Evolutionary conservation across 2,797 vertebrate genomes (phyloP).

Genomic region (Cottoperca gobio): DNA sequence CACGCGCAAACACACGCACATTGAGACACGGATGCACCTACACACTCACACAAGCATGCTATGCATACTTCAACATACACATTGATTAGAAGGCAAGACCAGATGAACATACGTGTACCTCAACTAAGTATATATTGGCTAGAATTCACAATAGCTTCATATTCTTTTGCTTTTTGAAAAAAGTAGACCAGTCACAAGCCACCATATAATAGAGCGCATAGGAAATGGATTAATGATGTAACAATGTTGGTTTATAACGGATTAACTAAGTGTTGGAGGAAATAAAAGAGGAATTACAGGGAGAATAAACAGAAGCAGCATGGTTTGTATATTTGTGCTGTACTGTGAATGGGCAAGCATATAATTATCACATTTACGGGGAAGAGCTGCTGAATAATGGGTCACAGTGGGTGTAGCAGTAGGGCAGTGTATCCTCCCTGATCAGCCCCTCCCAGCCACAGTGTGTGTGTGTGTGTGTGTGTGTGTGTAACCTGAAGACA

Average conservation of each 20-base stretch:
- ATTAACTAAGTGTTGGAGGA: slow-evolving; percentile 67
- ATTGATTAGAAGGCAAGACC: slow-evolving; percentile 4
- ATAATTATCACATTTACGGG: slow-evolving; percentile 89
- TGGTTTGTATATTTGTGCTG: slow-evolving; percentile 80
- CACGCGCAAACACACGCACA: slow-evolving; percentile 39
- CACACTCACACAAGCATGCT: slow-evolving; percentile 22
- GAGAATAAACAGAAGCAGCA: slow-evolving; percentile 77
- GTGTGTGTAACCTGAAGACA: slow-evolving; percentile 21
- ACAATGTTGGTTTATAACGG: slow-evolving; percentile 64
- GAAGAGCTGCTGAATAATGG: slow-evolving; percentile 84
- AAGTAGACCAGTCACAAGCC: slow-evolving; percentile 17
- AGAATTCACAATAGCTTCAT: not conserved
- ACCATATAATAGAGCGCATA: slow-evolving; percentile 24
- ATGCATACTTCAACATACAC: slow-evolving; percentile 38
- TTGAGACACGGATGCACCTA: slow-evolving; percentile 36
- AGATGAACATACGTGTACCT: slow-evolving; percentile 7
- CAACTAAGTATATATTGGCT: slow-evolving; percentile 3
- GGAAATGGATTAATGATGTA: slow-evolving; percentile 59
- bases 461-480: slow-evolving; percentile 30
- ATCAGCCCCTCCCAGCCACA: slow-evolving; percentile 48
- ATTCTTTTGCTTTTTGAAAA: slow-evolving; percentile 12
- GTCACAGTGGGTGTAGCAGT: slow-evolving; percentile 62
- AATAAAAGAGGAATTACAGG: slow-evolving; percentile 70
- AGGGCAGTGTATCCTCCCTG: slow-evolving; percentile 54
- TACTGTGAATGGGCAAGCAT: slow-evolving; percentile 76